Conservation (phyloP, 2,888 invertebrate species). For the Hyles lineata region DNA sequence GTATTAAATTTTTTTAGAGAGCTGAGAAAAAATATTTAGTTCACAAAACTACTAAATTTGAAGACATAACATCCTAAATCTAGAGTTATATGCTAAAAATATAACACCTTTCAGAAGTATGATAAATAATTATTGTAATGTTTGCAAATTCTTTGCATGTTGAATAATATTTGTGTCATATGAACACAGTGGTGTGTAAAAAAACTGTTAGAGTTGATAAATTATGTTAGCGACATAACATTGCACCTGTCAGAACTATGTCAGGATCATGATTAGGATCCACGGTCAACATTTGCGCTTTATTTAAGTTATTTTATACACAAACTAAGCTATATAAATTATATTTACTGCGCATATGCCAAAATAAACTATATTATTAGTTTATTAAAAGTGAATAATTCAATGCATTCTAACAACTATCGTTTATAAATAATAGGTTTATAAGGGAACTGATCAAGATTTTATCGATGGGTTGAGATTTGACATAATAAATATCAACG, state of each 20-base stretch:
- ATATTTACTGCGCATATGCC: too few relatives aligned
- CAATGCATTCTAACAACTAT: too few relatives aligned
- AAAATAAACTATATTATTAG: too few relatives aligned
- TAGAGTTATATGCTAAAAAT: neutral
- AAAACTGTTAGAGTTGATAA: neutral
- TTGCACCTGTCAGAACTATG: neutral
- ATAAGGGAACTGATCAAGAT: too few relatives aligned
- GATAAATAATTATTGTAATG: slow-evolving; percentile 21
- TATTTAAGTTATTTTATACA: too few relatives aligned
- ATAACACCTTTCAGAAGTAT: neutral
- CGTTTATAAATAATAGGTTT: too few relatives aligned
- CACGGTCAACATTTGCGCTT: too few relatives aligned
- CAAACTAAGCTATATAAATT: too few relatives aligned
- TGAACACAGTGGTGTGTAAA: neutral
- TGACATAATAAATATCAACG: too few relatives aligned
- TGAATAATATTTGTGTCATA: slow-evolving; percentile 15
- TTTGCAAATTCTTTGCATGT: slow-evolving; percentile 12
- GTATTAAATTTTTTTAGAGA: neutral
- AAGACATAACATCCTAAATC: neutral
- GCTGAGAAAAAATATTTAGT: neutral
- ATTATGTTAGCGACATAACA: neutral
- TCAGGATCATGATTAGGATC: neutral
- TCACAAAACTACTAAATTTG: neutral
- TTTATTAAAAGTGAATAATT: too few relatives aligned
- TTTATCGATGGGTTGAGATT: too few relatives aligned